Conservation (phyloP, 2,888 invertebrate species). For the Taenaris catops region DNA sequence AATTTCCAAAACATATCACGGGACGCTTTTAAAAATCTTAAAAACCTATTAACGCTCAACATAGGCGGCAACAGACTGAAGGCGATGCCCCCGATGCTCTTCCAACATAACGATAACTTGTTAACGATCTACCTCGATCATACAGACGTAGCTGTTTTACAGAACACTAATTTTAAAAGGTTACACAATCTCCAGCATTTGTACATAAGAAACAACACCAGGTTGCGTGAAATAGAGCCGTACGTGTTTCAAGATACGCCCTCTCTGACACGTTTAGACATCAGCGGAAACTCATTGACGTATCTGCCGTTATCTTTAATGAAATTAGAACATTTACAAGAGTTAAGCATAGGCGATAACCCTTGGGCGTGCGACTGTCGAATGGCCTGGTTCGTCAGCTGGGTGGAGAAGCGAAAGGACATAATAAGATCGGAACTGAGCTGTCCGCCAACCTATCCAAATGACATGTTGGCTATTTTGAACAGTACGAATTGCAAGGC, state of each 20-base stretch:
- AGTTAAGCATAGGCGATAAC: slow-evolving; percentile 85
- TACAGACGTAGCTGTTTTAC: slow-evolving; percentile 83
- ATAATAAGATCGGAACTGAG: slow-evolving; percentile 81
- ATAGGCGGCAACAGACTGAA: slow-evolving; percentile 81
- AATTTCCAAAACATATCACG: slow-evolving; percentile 79
- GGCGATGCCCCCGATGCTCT: slow-evolving; percentile 80
- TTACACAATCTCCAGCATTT: slow-evolving; percentile 79
- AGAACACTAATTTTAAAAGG: slow-evolving; percentile 83
- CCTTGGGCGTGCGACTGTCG: slow-evolving; percentile 93
- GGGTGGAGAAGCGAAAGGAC: slow-evolving; percentile 72
- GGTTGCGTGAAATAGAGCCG: slow-evolving; percentile 81
- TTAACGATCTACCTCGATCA: slow-evolving; percentile 81
- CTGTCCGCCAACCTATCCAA: slow-evolving; percentile 83
- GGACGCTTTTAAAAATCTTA: slow-evolving; percentile 80
- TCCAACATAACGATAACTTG: slow-evolving; percentile 82
- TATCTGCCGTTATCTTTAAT: slow-evolving; percentile 85
- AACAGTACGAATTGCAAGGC: slow-evolving; percentile 85
- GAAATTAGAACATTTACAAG: slow-evolving; percentile 80
- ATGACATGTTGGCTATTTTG: slow-evolving; percentile 85
- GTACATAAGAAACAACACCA: slow-evolving; percentile 81
- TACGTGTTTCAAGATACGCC: slow-evolving; percentile 82
- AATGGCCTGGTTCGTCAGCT: slow-evolving; percentile 85
- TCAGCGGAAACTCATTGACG: slow-evolving; percentile 85
- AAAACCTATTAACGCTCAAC: slow-evolving; percentile 75
- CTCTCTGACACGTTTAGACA: slow-evolving; percentile 81